phyloP scores from a whole-genome alignment of 2,797 vertebrate genomes.

The Neoniphon sammara region DNA sequence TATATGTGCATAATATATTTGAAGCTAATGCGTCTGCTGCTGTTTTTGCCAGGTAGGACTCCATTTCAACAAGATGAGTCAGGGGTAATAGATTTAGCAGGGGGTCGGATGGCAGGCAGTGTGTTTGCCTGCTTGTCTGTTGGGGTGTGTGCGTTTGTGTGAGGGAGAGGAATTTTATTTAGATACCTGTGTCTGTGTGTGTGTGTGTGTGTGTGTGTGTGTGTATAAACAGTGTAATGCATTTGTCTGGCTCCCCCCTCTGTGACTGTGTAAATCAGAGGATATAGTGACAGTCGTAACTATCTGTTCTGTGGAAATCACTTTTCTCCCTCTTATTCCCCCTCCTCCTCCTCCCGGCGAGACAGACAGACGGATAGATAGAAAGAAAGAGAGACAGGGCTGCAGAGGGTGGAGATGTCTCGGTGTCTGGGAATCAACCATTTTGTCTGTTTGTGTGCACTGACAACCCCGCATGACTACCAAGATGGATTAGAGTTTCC shows the following conservation, averaged over 20 bases:
- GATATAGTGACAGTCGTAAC: slow-evolving; percentile 78
- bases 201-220: slow-evolving; percentile 21
- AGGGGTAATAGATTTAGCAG: slow-evolving; percentile 77
- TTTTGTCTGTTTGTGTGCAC: slow-evolving; percentile 39
- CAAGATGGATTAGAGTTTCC: slow-evolving; percentile 55
- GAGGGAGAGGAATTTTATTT: background rate
- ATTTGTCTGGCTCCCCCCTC: slow-evolving; percentile 69
- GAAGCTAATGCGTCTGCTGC: slow-evolving; percentile 57
- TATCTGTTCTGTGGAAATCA: slow-evolving; percentile 77
- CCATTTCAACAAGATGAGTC: slow-evolving; percentile 77
- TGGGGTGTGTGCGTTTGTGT: slow-evolving; percentile 38
- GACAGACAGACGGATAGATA: slow-evolving; percentile 50
- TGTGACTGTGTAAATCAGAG: slow-evolving; percentile 76
- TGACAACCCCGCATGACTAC: slow-evolving; percentile 64
- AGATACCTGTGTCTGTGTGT: slow-evolving; percentile 27
- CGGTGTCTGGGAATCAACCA: slow-evolving; percentile 65
- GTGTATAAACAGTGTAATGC: slow-evolving; percentile 76
- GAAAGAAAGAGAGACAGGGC: slow-evolving; percentile 51
- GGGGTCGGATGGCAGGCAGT: slow-evolving; percentile 61
- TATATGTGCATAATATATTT: slow-evolving; percentile 47
- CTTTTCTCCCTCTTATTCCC: slow-evolving; percentile 71
- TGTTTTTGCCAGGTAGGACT: slow-evolving; percentile 72
- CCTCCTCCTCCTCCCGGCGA: slow-evolving; percentile 40
- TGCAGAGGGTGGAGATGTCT: slow-evolving; percentile 47
- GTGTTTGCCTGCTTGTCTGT: slow-evolving; percentile 51